Percentiles rank a stretch among this genome's conserved stretches.
phyloP scores from a whole-genome alignment of 2,797 vertebrate genomes.

The Apogon hyalosoma region DNA sequence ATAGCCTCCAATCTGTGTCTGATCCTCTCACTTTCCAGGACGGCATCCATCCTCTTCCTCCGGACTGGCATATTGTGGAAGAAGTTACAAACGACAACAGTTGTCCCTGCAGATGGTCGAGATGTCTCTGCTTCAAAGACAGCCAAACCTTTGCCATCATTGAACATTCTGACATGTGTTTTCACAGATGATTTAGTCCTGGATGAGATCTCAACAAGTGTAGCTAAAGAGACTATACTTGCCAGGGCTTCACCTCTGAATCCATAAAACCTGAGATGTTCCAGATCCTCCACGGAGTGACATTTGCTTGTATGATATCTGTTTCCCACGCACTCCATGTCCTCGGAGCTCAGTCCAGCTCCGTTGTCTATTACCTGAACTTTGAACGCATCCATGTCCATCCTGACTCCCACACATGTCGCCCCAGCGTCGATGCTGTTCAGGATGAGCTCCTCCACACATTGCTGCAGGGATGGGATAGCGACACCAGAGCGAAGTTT shows the following conservation, averaged over 20 bases:
- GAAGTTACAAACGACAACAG: conserved; percentile 90
- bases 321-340: conserved; percentile 86
- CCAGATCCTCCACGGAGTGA: conserved; percentile 86
- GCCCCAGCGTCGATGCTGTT: conserved; percentile 94
- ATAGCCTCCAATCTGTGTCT: conserved; percentile 91
- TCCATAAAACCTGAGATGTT: conserved; percentile 88
- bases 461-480: conserved; percentile 90
- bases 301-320: conserved; percentile 95
- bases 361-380: conserved; percentile 96
- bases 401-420: conserved; percentile 90
- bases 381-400: conserved; percentile 92
- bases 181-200: conserved; percentile 83
- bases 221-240: conserved; percentile 88
- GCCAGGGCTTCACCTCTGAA: conserved; percentile 96
- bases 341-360: conserved; percentile 85
- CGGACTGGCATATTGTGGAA: conserved; percentile 94
- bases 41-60: conserved; percentile 88
- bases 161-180: conserved; percentile 91
- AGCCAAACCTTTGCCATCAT: conserved; percentile 82
- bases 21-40: conserved; percentile 91
- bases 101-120: conserved; percentile 91
- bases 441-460: conserved; percentile 93
- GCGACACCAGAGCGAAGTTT: conserved; percentile 91
- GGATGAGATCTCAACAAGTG: conserved; percentile 91
- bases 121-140: conserved; percentile 85